These are phyloP conservation scores for Drosophila tristis DNA, from an alignment of 1,140 invertebrate species.

Conservation along the genomic window DNA sequence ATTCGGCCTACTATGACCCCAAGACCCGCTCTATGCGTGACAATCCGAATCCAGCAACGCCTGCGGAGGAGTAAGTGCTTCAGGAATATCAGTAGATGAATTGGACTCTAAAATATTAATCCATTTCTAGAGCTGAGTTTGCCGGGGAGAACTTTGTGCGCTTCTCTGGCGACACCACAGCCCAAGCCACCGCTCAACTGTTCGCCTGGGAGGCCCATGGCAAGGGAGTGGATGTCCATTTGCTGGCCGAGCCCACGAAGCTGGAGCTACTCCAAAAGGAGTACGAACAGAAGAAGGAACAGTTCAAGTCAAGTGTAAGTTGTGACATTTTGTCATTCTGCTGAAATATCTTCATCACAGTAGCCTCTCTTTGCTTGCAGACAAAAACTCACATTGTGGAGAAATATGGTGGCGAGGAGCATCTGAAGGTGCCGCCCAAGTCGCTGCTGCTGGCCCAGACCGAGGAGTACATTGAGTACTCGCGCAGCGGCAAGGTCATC, in stretches of 20 bases:
- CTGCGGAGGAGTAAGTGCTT: constrained; percentile 86
- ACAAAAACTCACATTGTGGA: constrained; percentile 81
- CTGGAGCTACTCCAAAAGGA: constrained; percentile 95
- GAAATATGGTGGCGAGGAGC: constrained; percentile 91
- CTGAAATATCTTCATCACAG: not conserved
- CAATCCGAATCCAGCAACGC: constrained; percentile 93
- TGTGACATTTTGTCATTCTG: fast-evolving
- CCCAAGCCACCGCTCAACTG: constrained; percentile 95
- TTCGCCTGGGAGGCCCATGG: constrained; percentile 99
- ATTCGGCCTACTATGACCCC: constrained; percentile 99
- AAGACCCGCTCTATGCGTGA: constrained; percentile 99
- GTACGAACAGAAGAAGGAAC: constrained; percentile 94
- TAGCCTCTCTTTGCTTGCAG: constrained; percentile 29
- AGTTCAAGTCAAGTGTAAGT: constrained; percentile 89
- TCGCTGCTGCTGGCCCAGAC: constrained; percentile 96
- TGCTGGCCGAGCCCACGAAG: constrained; percentile 99
- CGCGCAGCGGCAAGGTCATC: constrained; percentile 93
- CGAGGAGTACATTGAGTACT: constrained; percentile 98
- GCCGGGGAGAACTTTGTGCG: constrained; percentile 98
- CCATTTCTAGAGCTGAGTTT: constrained; percentile 89
- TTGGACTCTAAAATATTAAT: not conserved
- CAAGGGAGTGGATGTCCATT: constrained; percentile 97
- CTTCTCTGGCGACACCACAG: constrained; percentile 95
- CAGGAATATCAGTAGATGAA: not conserved
- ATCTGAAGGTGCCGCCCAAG: constrained; percentile 93